phyloP scores from a whole-genome alignment of 2,797 vertebrate species.

The Anableps anableps region DNA sequence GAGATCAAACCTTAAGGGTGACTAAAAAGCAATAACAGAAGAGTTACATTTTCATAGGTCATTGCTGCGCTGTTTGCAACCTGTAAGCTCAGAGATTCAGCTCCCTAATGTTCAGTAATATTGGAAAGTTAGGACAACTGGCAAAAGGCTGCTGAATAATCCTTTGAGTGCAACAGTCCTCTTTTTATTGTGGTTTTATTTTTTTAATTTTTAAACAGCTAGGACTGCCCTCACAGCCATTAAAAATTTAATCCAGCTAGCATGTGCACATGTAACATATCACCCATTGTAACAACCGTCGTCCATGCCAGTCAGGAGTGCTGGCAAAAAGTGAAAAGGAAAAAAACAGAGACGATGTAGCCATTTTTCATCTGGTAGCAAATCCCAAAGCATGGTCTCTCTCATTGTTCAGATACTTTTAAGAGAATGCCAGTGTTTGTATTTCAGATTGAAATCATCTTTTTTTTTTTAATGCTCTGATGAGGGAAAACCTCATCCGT shows the following conservation, averaged over 20 bases:
- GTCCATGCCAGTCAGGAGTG: conserved; percentile 63
- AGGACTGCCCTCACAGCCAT: conserved; percentile 78
- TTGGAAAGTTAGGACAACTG: conserved; percentile 42
- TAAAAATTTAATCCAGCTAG: conserved; percentile 83
- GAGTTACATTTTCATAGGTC: not conserved
- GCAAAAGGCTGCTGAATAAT: conserved; percentile 60
- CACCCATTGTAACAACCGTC: conserved; percentile 67
- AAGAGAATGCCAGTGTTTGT: conserved; percentile 35
- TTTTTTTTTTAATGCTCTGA: conserved; percentile 45
- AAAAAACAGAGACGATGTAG: conserved; percentile 63
- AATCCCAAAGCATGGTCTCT: conserved; percentile 53
- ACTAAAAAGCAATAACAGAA: not conserved
- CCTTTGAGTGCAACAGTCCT: conserved; percentile 62
- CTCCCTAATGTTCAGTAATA: conserved; percentile 54
- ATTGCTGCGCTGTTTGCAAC: conserved; percentile 49
- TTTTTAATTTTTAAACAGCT: conserved; percentile 56
- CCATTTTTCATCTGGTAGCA: conserved; percentile 66
- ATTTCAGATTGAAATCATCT: conserved; percentile 40
- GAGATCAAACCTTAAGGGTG: no score
- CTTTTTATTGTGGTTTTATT: conserved; percentile 58
- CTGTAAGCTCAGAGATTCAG: conserved; percentile 29
- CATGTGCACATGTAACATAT: conserved; percentile 77
- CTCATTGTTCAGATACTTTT: conserved; percentile 49
- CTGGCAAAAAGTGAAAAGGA: conserved; percentile 68
- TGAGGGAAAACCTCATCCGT: conserved; percentile 61